Base-by-base conservation (phyloP, 2,113 vertebrate species). In the Hippocampus barbouri region DNA sequence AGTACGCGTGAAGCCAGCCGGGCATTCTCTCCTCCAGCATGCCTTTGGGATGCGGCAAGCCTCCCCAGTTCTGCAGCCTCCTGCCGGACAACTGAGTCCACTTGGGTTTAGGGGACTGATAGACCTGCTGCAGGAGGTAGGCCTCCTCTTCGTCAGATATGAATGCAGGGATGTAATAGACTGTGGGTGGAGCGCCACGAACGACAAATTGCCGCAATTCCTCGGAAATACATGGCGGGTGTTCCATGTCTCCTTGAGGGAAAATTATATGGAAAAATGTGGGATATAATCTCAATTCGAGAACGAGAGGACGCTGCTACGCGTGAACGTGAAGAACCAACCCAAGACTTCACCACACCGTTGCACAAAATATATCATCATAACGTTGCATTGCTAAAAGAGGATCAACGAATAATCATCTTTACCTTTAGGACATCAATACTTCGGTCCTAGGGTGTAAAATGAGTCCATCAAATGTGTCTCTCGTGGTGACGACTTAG, bases 11-110 rank as follows among this genome's bases (percentile, higher is more conserved):
- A 21, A 97, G 91, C 96, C 96, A 97, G 65, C 83, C 83, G 2
- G 96, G 96, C 27, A 96, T 92, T 66, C 81, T 92, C 66, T 96
- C 95, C 6, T 82, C 83, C 8, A 97, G 79, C 95, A 96, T 96
- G 12, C 95, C 95, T 81, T 90, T 93, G 2, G 91, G 89, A 70
- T 93, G 93, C 0, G 95, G 95, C 47, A 94, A 86, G 9, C 95
- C 95, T 69, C 95, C 95, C 95, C 95, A 97, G 80, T 97, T 96
- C 85, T 97, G 95, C 11, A 97, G 90, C 77, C 93, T 89, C 71
- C 95, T 87, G 54, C 94, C 93, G 0, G 93, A 95, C 10, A 97
- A 89, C 80, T 96, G 95, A 1, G 94, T 97, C 95, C 95, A 96
- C 74, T 96, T 96, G 23, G 94, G 93, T 73, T 93, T 96, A n/a